Evolutionary conservation across 2,113 vertebrate genomes (phyloP).

Genomic region (Camarhynchus parvulus): DNA sequence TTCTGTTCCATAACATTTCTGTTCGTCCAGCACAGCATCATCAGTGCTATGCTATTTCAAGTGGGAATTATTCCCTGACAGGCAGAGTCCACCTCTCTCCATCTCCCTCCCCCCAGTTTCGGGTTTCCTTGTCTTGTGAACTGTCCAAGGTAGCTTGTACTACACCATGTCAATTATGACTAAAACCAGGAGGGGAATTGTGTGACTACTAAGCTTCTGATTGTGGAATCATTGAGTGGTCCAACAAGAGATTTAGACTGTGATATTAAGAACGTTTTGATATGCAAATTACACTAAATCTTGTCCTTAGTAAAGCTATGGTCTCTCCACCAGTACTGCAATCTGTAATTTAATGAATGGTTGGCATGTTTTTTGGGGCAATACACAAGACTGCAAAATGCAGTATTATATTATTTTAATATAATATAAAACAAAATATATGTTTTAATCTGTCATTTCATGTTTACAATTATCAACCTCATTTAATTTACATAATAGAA

Average conservation of each 20-base stretch:
- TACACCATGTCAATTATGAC: background rate
- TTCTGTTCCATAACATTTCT: background rate
- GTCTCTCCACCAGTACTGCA: background rate
- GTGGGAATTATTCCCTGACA: background rate
- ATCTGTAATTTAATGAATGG: constrained; percentile 10
- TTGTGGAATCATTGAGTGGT: constrained; percentile 13
- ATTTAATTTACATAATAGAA: constrained; percentile 30
- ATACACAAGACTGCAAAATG: background rate
- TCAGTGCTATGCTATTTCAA: background rate
- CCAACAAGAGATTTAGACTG: constrained; percentile 19
- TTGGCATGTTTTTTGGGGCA: background rate
- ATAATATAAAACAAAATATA: background rate
- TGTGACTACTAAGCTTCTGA: constrained; percentile 42
- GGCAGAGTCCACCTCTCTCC: background rate
- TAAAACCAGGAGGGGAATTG: background rate
- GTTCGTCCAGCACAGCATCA: background rate
- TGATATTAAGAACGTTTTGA: constrained; percentile 5
- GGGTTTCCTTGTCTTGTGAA: background rate
- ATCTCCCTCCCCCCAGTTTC: background rate
- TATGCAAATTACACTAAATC: constrained; percentile 18
- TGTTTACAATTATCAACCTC: background rate
- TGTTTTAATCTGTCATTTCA: background rate
- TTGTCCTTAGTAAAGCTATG: constrained; percentile 31
- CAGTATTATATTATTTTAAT: background rate
- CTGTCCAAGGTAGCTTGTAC: background rate